Conservation (phyloP, 35 echinoderm and acorn worm species). For the Anneissia japonica region DNA sequence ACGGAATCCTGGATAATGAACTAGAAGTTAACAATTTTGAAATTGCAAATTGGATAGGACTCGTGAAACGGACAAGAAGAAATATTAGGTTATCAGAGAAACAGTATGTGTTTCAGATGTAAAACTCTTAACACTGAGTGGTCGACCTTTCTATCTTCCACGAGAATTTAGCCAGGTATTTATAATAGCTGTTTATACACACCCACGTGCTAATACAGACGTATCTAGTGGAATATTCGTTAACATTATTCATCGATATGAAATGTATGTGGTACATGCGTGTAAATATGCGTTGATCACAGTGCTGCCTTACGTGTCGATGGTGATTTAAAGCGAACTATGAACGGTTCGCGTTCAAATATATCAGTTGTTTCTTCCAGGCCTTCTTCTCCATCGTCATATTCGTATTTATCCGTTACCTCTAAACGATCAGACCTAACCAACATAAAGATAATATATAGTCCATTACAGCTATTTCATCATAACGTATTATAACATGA, state of each 20-base stretch:
- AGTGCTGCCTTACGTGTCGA: not conserved
- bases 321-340: not conserved
- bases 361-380: not conserved
- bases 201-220: conserved; percentile 28
- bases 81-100: conserved; percentile 10
- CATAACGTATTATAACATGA: too few relatives aligned
- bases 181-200: conserved; percentile 41
- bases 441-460: too few relatives aligned
- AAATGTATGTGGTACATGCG: too few relatives aligned
- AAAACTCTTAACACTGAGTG: conserved; percentile 41
- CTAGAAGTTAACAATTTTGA: too few relatives aligned
- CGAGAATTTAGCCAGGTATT: conserved; percentile 53
- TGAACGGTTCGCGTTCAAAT: not conserved
- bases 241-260: conserved; percentile 10
- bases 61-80: too few relatives aligned
- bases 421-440: not conserved
- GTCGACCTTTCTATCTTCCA: conserved; percentile 51
- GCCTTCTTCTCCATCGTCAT: not conserved
- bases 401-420: not conserved
- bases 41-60: too few relatives aligned
- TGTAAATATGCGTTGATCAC: too few relatives aligned
- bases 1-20: too few relatives aligned
- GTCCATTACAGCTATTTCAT: too few relatives aligned
- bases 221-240: conserved; percentile 11
- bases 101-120: conserved; percentile 40